These are phyloP conservation scores for Cheilosia pagana DNA, from an alignment of 2,888 invertebrate species.

Conservation along the genomic window DNA sequence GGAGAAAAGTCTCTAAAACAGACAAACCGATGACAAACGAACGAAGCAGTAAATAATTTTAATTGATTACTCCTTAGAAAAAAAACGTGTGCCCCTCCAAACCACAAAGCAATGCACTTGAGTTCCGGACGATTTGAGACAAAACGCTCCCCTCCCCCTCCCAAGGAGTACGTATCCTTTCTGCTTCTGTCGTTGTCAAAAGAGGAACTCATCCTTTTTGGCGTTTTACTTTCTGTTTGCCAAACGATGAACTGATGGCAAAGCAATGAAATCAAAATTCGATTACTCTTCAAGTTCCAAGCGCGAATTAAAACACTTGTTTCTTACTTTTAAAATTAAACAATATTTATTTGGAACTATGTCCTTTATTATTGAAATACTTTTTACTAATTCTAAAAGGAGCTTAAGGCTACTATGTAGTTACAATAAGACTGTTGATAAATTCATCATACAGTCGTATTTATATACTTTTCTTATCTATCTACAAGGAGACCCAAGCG, in stretches of 20 bases:
- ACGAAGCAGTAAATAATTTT: slow-evolving; percentile 69
- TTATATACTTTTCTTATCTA: too few species aligned
- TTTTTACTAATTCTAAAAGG: too few species aligned
- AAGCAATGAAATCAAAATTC: slow-evolving; percentile 72
- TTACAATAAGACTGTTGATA: too few species aligned
- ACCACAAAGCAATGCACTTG: slow-evolving; percentile 67
- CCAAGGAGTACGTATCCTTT: slow-evolving; percentile 41
- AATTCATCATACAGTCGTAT: too few species aligned
- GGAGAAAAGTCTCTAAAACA: slow-evolving; percentile 42
- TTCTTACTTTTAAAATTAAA: too few species aligned
- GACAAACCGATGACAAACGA: slow-evolving; percentile 64
- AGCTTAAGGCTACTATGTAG: too few species aligned
- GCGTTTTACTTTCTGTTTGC: slow-evolving; percentile 33
- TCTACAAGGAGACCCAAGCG: too few species aligned
- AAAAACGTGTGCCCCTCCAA: background rate
- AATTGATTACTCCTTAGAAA: slow-evolving; percentile 61
- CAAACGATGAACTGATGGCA: slow-evolving; percentile 62
- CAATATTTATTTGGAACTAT: too few species aligned
- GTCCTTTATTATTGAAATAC: too few species aligned
- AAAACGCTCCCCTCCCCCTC: slow-evolving; percentile 16
- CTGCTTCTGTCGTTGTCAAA: slow-evolving; percentile 22
- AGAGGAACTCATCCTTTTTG: slow-evolving; percentile 26
- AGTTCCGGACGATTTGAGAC: slow-evolving; percentile 67
- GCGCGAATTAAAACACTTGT: too few species aligned
- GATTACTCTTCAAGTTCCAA: slow-evolving; percentile 69